Evolutionary conservation across 2,888 invertebrate species (phyloP), one percentile per base, ranked within the genome.

Genomic region (Conchocele bisecta): DNA sequence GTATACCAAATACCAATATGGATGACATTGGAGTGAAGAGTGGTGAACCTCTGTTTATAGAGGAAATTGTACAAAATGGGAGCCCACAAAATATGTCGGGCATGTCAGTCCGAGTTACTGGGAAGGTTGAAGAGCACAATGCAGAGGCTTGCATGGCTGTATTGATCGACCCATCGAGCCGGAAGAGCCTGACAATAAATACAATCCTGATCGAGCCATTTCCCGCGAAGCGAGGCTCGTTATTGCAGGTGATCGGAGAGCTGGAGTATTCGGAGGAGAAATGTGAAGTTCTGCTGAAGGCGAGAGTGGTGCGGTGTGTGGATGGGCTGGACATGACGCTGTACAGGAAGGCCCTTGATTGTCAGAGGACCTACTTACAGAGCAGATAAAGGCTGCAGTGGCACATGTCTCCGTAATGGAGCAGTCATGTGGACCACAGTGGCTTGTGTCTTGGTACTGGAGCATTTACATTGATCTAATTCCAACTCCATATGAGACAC

Each of bases 241-340:
- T 83, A 33, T 82, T 83, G 53, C 81, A 83, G 59, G 71, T 86
- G 57, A 82, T 86, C 42, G 86, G 86, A 15, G 85, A 86, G 50
- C 37, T 82, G 2, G 80, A 78, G 5, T 66, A 39, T 44, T 35
- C 26, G 1, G 39, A 64, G 41, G 26, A 56, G 13, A 22, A 35
- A 7, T 24, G 41, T 33, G 39, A 39, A 1, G 35, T 67, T 3
- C 57, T 59, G 11, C 50, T 86, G 35, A 76, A 78, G 29, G 83
- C 84, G 5, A 59, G 84, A 15, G 76, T 85, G 15, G 81, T 86
- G 13, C 68, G 85, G 6, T 83, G 82, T 80, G 84, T 85, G 13
- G 85, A 86, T 54, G 84, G 82, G 0, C 53, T 86, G 41, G 86
- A 86, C 51, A 37, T 83, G 46, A 57, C 72, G 0, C 31, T 81